phyloP scores from a whole-genome alignment of 1,140 invertebrate species.

The Apis laboriosa region DNA sequence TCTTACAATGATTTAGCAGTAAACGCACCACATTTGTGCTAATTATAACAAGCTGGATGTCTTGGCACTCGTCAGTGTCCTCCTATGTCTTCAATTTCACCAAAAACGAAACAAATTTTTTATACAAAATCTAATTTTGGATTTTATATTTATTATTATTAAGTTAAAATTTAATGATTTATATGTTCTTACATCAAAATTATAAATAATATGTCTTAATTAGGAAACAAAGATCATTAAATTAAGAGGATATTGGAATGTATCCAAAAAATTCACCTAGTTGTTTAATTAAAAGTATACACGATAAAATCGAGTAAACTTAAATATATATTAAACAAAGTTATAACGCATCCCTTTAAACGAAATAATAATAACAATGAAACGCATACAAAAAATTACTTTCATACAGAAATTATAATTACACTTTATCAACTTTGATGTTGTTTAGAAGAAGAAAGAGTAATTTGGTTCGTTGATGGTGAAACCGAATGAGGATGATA shows the following conservation, averaged over 20 bases:
- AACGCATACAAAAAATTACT: neutral
- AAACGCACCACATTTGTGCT: neutral
- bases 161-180: neutral
- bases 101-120: constrained; percentile 35
- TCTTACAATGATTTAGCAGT: neutral
- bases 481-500: constrained; percentile 27
- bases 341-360: constrained; percentile 2
- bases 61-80: neutral
- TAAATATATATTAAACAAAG: constrained; percentile 23
- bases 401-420: constrained; percentile 7
- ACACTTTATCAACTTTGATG: neutral
- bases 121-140: neutral
- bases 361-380: neutral
- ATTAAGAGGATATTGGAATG: neutral
- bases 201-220: neutral
- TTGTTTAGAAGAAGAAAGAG: neutral
- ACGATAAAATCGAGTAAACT: neutral
- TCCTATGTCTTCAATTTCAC: constrained; percentile 27
- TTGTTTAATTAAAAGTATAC: constrained; percentile 3
- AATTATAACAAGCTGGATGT: constrained; percentile 7
- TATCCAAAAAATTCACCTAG: neutral
- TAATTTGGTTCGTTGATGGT: constrained; percentile 32
- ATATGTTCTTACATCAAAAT: neutral
- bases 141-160: constrained; percentile 1
- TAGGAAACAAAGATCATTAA: neutral